Conservation (phyloP, 2,888 invertebrate species). For the Drosophila niveifrons region DNA sequence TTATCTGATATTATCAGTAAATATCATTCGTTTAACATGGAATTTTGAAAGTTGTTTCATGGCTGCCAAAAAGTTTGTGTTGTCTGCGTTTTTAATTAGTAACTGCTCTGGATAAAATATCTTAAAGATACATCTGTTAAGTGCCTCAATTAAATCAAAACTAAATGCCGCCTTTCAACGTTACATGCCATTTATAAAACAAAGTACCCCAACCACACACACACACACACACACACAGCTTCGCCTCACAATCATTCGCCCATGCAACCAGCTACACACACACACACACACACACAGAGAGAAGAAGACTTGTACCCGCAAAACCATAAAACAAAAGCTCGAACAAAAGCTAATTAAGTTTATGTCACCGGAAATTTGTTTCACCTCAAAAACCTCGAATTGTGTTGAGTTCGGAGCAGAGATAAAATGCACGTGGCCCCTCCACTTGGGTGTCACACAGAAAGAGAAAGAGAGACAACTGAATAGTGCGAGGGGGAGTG, state of each 20-base stretch:
- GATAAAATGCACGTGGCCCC: slow-evolving; percentile 76
- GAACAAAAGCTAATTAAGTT: slow-evolving; percentile 86
- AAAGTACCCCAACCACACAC: slow-evolving; percentile 31
- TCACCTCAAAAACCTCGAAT: slow-evolving; percentile 84
- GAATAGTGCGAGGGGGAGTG: background rate
- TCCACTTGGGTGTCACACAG: slow-evolving; percentile 59
- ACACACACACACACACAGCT: slow-evolving; percentile 25
- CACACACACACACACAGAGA: slow-evolving; percentile 25
- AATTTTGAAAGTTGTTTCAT: slow-evolving; percentile 36
- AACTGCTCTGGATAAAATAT: slow-evolving; percentile 34
- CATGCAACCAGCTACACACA: too few relatives aligned
- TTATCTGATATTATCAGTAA: slow-evolving; percentile 58
- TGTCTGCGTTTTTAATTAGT: slow-evolving; percentile 56
- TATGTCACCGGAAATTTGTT: slow-evolving; percentile 86
- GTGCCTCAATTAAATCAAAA: slow-evolving; percentile 78
- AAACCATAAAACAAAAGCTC: slow-evolving; percentile 79
- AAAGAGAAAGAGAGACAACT: slow-evolving; percentile 17
- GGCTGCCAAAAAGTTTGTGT: slow-evolving; percentile 33
- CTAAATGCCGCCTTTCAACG: slow-evolving; percentile 70
- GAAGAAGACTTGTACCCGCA: slow-evolving; percentile 68
- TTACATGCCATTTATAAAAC: slow-evolving; percentile 66
- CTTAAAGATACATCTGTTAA: slow-evolving; percentile 74
- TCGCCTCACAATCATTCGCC: too few relatives aligned
- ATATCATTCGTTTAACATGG: slow-evolving; percentile 45
- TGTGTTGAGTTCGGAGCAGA: slow-evolving; percentile 69